These are phyloP conservation scores for Timandra comae DNA, from an alignment of 2,888 invertebrate genomes.

Conservation along the genomic window DNA sequence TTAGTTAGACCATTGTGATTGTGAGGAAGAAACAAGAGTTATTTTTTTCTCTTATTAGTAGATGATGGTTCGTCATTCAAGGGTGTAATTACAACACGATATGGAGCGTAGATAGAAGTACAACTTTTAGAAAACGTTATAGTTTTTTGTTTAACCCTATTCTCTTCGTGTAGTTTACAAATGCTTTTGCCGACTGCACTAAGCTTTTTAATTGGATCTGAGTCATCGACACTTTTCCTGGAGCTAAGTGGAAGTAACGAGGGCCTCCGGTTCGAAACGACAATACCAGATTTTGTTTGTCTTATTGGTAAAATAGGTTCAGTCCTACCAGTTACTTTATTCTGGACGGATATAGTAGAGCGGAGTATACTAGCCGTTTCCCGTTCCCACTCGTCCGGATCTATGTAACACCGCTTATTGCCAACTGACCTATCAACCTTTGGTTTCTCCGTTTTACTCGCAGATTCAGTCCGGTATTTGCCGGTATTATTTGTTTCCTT, in stretches of 20 bases:
- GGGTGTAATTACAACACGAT: constrained; percentile 55
- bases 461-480: constrained; percentile 66
- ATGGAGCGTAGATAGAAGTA: constrained; percentile 59
- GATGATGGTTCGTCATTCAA: constrained; percentile 42
- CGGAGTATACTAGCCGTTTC: constrained; percentile 75
- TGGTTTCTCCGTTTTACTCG: constrained; percentile 52
- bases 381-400: constrained; percentile 72
- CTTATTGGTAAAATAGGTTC: constrained; percentile 41
- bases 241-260: constrained; percentile 39
- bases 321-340: constrained; percentile 46
- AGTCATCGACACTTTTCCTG: constrained; percentile 40
- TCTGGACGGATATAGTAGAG: constrained; percentile 65
- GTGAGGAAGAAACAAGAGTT: constrained; percentile 12
- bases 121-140: constrained; percentile 61
- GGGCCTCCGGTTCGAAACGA: constrained; percentile 36
- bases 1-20: no score
- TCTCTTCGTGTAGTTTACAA: constrained; percentile 56
- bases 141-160: constrained; percentile 46
- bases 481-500: constrained; percentile 28
- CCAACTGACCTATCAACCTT: constrained; percentile 68
- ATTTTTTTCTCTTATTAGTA: constrained; percentile 33
- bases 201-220: constrained; percentile 57
- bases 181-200: constrained; percentile 66
- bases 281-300: constrained; percentile 51
- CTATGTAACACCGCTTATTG: constrained; percentile 73